Evolutionary conservation across 2,113 vertebrate genomes (phyloP).

Genomic region (Phrynocephalus versicolor): DNA sequence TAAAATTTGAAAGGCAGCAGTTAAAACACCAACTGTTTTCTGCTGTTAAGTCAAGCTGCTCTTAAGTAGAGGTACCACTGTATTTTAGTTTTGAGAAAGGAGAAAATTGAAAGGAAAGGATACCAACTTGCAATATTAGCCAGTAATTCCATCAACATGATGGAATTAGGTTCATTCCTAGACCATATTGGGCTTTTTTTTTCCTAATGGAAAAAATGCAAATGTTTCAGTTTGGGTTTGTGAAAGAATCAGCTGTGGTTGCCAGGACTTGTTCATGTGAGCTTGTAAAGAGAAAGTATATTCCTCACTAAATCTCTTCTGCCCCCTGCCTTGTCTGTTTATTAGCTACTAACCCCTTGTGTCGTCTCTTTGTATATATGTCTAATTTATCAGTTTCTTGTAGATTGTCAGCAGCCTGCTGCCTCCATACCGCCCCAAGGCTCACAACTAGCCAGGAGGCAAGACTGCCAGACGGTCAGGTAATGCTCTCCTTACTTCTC

Average conservation of each 20-base stretch:
- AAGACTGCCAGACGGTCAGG: conserved; percentile 86
- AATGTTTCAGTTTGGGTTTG: conserved; percentile 8
- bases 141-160: neutral
- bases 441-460: conserved; percentile 92
- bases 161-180: neutral
- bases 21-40: too few species aligned
- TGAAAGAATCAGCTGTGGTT: neutral
- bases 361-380: conserved; percentile 93
- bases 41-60: too few species aligned
- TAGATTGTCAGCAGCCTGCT: conserved; percentile 99
- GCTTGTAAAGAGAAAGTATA: conserved; percentile 51
- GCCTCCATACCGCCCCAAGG: conserved; percentile 93
- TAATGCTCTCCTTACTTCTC: conserved; percentile 74
- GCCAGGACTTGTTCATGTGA: conserved; percentile 53
- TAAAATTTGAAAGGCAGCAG: too few species aligned
- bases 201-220: neutral
- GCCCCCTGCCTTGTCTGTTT: conserved; percentile 60
- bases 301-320: conserved; percentile 81
- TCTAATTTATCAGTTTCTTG: conserved; percentile 99
- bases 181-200: neutral
- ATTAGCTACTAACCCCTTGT: conserved; percentile 69
- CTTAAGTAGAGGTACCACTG: too few species aligned
- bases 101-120: neutral
- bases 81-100: neutral
- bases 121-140: neutral